Evolutionary conservation across 2,113 vertebrate genomes (phyloP).

Genomic region (Mormyrus iriodes): DNA sequence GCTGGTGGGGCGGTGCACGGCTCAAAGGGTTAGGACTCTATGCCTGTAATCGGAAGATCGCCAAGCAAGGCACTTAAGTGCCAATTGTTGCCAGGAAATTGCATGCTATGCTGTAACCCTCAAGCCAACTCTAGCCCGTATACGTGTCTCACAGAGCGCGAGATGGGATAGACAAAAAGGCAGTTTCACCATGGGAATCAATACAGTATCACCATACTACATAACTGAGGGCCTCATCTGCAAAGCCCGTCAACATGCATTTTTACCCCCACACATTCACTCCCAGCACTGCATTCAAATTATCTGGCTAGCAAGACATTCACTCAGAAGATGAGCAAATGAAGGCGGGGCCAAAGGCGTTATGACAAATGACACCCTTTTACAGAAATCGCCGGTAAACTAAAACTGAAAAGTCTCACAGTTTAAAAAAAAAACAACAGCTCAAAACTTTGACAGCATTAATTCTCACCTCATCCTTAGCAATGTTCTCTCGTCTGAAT

Average conservation of each 20-base stretch:
- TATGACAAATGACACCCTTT: neutral
- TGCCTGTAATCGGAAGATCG: neutral
- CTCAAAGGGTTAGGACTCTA: neutral
- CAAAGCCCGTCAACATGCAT: neutral
- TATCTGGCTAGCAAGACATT: neutral
- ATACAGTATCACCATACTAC: neutral
- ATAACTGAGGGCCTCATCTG: neutral
- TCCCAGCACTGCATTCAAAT: neutral
- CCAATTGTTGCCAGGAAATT: neutral
- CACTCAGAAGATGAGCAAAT: neutral
- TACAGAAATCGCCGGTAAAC: neutral
- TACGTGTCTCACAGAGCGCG: neutral
- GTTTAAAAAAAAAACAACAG: neutral
- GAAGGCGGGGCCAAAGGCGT: neutral
- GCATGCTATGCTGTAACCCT: neutral
- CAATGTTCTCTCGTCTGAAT: neutral
- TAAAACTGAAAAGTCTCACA: neutral
- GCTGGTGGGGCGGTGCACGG: neutral
- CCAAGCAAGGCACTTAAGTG: neutral
- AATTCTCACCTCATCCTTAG: neutral
- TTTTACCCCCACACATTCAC: neutral
- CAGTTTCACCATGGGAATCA: neutral
- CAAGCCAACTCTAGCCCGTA: neutral
- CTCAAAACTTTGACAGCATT: neutral
- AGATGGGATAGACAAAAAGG: neutral